Percentiles rank a stretch among this genome's conserved stretches.
Conservation (phyloP, 2,888 invertebrate species). For the Blomia tropicalis region DNA sequence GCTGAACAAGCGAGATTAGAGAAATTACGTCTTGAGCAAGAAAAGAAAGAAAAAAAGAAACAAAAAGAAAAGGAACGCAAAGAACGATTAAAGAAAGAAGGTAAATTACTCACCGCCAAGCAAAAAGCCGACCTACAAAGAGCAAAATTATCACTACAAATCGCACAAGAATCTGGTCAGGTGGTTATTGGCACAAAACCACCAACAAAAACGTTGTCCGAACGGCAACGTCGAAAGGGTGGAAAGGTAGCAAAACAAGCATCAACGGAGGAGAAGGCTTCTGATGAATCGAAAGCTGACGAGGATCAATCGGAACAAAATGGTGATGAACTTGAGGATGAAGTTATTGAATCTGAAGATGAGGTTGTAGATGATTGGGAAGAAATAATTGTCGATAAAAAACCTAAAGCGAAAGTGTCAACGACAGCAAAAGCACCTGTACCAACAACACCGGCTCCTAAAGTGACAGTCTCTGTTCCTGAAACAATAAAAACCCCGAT, state of each 20-base stretch:
- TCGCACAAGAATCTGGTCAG: slow-evolving; percentile 66
- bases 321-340: slow-evolving; percentile 31
- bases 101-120: slow-evolving; percentile 77
- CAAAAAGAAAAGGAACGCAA: slow-evolving; percentile 81
- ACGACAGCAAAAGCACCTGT: background rate
- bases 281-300: slow-evolving; percentile 46
- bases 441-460: background rate
- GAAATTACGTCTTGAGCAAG: slow-evolving; percentile 58
- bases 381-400: background rate
- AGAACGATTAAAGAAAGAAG: slow-evolving; percentile 85
- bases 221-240: slow-evolving; percentile 26
- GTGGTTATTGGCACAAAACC: slow-evolving; percentile 22
- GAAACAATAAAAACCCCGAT: background rate
- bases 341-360: slow-evolving; percentile 39
- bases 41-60: slow-evolving; percentile 70
- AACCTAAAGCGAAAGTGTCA: background rate
- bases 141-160: slow-evolving; percentile 59
- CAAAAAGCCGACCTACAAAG: slow-evolving; percentile 63
- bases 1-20: slow-evolving; percentile 44
- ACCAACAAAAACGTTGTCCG: slow-evolving; percentile 31
- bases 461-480: background rate
- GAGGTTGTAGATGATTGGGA: slow-evolving; percentile 31
- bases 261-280: slow-evolving; percentile 20
- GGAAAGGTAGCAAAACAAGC: slow-evolving; percentile 19
- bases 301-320: slow-evolving; percentile 28